These are phyloP conservation scores for Cecidostiba fungosa DNA, from an alignment of 2,888 invertebrate genomes.

Conservation along the genomic window DNA sequence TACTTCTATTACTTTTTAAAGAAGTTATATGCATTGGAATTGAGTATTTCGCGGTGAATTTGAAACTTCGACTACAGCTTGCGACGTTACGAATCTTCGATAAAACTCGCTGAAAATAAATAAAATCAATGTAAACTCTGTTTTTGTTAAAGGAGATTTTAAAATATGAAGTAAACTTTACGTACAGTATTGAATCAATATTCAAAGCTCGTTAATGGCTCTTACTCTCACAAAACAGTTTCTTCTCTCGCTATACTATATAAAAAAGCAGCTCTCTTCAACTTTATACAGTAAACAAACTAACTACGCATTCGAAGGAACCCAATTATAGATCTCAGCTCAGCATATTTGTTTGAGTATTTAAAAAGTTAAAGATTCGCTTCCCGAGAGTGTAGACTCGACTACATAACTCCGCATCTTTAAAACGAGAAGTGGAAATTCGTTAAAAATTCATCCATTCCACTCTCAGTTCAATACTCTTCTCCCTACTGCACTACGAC, in stretches of 20 bases:
- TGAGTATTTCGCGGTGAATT: neutral
- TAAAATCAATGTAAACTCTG: too few species aligned
- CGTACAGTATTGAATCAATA: neutral
- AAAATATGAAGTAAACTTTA: too few species aligned
- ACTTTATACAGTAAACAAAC: neutral
- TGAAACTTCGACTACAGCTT: neutral
- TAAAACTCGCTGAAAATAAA: too few species aligned
- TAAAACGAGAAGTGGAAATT: conserved; percentile 45
- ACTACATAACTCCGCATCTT: conserved; percentile 8
- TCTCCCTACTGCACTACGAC: conserved; percentile 24
- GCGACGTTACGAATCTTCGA: neutral
- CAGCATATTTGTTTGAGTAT: conserved; percentile 26
- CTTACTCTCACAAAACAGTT: neutral
- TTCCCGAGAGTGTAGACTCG: neutral
- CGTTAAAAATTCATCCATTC: conserved; percentile 59
- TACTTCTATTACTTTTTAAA: neutral
- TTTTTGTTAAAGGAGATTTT: too few species aligned
- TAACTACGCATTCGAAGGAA: neutral
- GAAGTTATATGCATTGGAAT: neutral
- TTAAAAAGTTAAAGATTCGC: conserved; percentile 36
- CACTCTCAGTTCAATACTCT: conserved; percentile 35
- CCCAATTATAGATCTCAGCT: conserved; percentile 39
- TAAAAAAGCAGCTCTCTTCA: too few species aligned
- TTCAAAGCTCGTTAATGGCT: neutral
- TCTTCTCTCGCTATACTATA: neutral